Conservation (phyloP, 1,140 invertebrate genomes). For the Hydropsyche tenuis region DNA sequence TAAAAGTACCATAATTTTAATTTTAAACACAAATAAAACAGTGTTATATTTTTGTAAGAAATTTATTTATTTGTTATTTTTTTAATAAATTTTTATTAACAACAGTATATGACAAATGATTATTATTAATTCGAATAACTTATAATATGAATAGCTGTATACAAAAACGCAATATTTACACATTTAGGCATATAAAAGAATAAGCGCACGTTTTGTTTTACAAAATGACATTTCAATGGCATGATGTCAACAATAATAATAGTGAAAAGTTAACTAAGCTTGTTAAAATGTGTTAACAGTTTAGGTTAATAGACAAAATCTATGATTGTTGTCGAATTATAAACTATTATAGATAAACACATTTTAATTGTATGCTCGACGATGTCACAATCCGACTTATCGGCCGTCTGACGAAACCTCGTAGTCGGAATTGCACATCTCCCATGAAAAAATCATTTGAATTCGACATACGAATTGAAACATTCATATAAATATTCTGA, state of each 20-base stretch:
- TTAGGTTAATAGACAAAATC: not conserved
- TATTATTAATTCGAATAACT: constrained; percentile 48
- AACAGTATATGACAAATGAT: constrained; percentile 48
- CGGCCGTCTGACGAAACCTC: no score
- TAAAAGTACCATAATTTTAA: no score
- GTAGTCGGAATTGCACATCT: not conserved
- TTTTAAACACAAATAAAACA: not conserved
- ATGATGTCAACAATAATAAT: constrained; percentile 28
- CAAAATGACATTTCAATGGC: constrained; percentile 37
- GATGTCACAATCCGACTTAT: no score
- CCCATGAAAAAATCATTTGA: not conserved
- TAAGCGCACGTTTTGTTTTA: constrained; percentile 40
- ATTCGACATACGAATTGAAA: constrained; percentile 3
- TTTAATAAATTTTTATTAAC: constrained; percentile 50
- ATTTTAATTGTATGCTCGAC: constrained; percentile 9
- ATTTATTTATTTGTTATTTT: constrained; percentile 51
- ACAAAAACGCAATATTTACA: constrained; percentile 51
- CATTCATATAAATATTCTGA: not conserved
- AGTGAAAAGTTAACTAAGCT: constrained; percentile 17
- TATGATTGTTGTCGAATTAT: constrained; percentile 3
- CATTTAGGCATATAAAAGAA: constrained; percentile 45
- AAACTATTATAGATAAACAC: constrained; percentile 3
- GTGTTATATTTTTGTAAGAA: constrained; percentile 43
- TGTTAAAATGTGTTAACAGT: constrained; percentile 17
- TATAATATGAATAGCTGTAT: constrained; percentile 50